Evolutionary conservation across 2,113 vertebrate species (phyloP), one percentile per base, ranked within the genome.

Genomic region (Periophthalmodon schlosseri): DNA sequence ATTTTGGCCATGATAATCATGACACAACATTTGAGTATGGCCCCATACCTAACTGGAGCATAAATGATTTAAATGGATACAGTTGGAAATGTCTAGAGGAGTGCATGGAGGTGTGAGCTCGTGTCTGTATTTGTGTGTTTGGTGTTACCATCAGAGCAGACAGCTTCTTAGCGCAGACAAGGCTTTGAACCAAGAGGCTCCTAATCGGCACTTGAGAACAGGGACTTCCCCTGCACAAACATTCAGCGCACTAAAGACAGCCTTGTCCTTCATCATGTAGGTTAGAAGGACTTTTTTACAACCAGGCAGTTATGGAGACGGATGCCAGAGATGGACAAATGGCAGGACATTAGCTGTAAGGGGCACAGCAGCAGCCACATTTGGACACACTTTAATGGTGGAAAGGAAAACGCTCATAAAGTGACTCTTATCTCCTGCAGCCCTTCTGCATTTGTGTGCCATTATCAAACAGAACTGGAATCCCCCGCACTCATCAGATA

Each of bases 321-420:
- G 78, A 90, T 89, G 81, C 86, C 90, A 89, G 88, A 83, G 79
- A 92, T 87, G 88, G 87, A 91, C 89, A 87, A 91, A 89, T 90
- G 91, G 86, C 89, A 90, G 83, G 88, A 89, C 86, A 84, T 89
- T 83, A 86, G 82, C 91, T 90, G 86, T 92, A 90, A 91, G 90
- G 86, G 74, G 76, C 73, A 75, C 69, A 71, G 82, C 77, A 84
- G 83, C 78, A 89, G 91, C 84, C 89, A 89, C 86, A 80, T 86
- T 86, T 79, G 80, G 83, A 81, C 5, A n/a, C 69, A 58, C 71
- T 88, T 87, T 86, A 90, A 84, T 88, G 80, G 81, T 83, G 73
- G 79, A 79, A 74, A 89, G 87, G 88, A 92, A 90, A 75, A 82
- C 47, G 60, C 80, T 91, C 89, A 78, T 92, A 90, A 93, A 89